Evolutionary conservation across 2,888 invertebrate species (phyloP).

Genomic region (Troilus luridus): DNA sequence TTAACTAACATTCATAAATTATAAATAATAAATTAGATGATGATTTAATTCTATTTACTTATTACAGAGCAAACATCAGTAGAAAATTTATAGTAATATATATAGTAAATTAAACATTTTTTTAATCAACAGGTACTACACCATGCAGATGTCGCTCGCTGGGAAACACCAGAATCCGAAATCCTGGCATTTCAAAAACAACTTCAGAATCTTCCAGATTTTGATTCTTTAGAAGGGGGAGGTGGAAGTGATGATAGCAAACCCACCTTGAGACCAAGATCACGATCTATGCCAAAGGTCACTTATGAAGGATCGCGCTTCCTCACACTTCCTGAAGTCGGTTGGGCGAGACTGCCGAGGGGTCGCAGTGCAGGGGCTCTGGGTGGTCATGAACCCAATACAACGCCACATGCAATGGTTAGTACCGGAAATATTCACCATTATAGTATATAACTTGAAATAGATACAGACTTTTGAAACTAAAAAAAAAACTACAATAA

Average conservation of each 20-base stretch:
- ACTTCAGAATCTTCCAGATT: slow-evolving; percentile 73
- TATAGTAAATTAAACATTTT: too few species aligned
- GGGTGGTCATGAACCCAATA: slow-evolving; percentile 66
- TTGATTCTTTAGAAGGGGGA: slow-evolving; percentile 69
- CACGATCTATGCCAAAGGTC: slow-evolving; percentile 70
- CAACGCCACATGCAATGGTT: slow-evolving; percentile 64
- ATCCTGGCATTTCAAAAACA: slow-evolving; percentile 74
- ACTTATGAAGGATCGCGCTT: slow-evolving; percentile 69
- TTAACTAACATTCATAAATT: too few species aligned
- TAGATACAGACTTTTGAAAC: not conserved
- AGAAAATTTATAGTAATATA: too few species aligned
- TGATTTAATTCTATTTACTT: too few species aligned
- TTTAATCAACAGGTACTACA: slow-evolving; percentile 61
- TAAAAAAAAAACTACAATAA: not conserved
- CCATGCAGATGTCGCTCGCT: slow-evolving; percentile 58
- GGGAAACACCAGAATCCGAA: slow-evolving; percentile 70
- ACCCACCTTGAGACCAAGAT: slow-evolving; percentile 69
- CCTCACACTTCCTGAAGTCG: slow-evolving; percentile 68
- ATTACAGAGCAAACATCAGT: too few species aligned
- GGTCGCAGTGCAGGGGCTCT: slow-evolving; percentile 68
- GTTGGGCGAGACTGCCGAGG: slow-evolving; percentile 67
- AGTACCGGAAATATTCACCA: slow-evolving; percentile 18
- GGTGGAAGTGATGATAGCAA: slow-evolving; percentile 66
- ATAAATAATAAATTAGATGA: too few species aligned
- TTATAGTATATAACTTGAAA: not conserved